Evolutionary conservation across 64 coral and sea anemone species (phyloP).

Genomic region (Montipora sp.): DNA sequence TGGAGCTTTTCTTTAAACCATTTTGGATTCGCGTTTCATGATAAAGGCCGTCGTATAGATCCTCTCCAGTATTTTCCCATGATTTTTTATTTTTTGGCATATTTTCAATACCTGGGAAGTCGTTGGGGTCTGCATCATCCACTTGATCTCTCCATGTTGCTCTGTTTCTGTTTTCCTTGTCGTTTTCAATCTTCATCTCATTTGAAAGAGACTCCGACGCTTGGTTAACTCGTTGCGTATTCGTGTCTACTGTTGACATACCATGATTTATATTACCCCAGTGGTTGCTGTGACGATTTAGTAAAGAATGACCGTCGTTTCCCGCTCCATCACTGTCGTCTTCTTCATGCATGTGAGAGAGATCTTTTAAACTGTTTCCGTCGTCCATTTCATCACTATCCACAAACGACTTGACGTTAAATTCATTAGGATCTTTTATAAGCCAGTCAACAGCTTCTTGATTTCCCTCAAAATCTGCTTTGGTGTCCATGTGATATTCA

Average conservation of each 20-base stretch:
- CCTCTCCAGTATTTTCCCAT: background rate
- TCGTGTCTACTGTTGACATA: background rate
- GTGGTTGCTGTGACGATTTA: background rate
- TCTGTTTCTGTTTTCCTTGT: background rate
- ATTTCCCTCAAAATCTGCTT: constrained; percentile 77
- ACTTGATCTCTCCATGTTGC: background rate
- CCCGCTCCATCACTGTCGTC: background rate
- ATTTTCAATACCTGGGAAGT: background rate
- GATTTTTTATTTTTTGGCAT: background rate
- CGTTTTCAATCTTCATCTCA: background rate
- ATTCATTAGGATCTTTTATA: constrained; percentile 79
- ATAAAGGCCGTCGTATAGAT: background rate
- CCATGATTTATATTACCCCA: background rate
- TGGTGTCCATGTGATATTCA: constrained; percentile 89
- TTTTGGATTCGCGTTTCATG: background rate
- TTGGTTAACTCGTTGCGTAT: background rate
- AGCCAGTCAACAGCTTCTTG: constrained; percentile 93
- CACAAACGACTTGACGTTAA: constrained; percentile 64
- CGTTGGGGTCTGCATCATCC: background rate
- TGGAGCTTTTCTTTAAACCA: background rate
- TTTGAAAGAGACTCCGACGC: background rate
- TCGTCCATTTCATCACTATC: constrained; percentile 31
- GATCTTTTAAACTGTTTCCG: background rate
- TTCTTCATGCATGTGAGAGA: background rate
- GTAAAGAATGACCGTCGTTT: background rate